phyloP scores from a whole-genome alignment of 2,113 vertebrate genomes.

The Hemiprocne comata region DNA sequence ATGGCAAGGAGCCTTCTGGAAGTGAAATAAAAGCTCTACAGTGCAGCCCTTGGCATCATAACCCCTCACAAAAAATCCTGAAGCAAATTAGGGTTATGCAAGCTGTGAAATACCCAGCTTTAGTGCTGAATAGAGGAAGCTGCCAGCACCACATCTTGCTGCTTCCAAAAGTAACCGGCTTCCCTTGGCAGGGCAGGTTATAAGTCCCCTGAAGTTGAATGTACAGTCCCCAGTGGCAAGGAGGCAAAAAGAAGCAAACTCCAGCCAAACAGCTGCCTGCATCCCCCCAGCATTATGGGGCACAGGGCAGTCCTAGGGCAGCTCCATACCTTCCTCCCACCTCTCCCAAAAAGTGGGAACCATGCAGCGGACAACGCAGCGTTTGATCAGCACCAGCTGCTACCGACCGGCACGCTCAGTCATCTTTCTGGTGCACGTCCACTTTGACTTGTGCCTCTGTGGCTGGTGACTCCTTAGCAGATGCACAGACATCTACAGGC shows the following conservation, averaged over 20 bases:
- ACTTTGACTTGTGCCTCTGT: not conserved
- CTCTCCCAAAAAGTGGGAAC: not conserved
- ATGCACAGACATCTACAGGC: not conserved
- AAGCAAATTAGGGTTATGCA: constrained; percentile 4
- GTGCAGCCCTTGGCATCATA: not conserved
- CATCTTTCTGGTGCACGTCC: not conserved
- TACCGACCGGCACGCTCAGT: accelerated
- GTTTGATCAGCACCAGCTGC: not conserved
- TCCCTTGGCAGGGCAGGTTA: not conserved
- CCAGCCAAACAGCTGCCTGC: not conserved
- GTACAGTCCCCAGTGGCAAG: not conserved
- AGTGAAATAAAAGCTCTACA: constrained; percentile 30
- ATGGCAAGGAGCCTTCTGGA: constrained; percentile 29
- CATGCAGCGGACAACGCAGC: too few relatives aligned
- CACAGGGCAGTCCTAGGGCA: not conserved
- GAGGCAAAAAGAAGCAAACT: not conserved
- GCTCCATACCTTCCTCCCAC: not conserved
- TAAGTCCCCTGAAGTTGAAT: not conserved
- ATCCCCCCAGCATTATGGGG: accelerated
- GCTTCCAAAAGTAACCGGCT: not conserved
- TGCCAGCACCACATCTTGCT: not conserved
- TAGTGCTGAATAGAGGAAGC: not conserved
- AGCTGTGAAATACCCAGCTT: constrained; percentile 4
- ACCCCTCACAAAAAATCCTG: not conserved
- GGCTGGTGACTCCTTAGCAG: not conserved